Evolutionary conservation across 2,113 vertebrate genomes (phyloP), one percentile per base, ranked within the genome.

Genomic region (Tachysurus vachellii): DNA sequence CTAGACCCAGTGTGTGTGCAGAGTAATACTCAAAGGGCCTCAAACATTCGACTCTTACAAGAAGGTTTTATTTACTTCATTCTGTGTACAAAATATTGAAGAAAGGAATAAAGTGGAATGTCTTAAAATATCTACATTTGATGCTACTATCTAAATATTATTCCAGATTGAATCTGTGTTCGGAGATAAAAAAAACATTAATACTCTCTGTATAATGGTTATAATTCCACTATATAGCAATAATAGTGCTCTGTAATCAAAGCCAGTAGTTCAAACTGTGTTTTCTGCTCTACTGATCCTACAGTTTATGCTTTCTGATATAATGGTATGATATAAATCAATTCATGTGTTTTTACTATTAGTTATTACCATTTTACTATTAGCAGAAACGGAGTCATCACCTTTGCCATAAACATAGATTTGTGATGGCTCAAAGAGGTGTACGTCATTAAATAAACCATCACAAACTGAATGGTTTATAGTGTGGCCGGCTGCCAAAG

Each of bases 401-500:
- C 53, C 76, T 82, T 84, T 36, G 44, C 61, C 54, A 76, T 86
- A 79, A 86, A 73, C 66, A 71, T 77, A 85, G 71, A 59, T 61
- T 79, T 81, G 79, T 80, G 86, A 79, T 76, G 82, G 57, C 70
- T 71, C 82, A 79, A 85, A 81, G 88, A 89, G 50, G 82, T 85
- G 62, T 86, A 86, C 56, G 83, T 82, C 83, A 85, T 87, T 88
- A 89, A 85, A 71, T 44, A 82, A 56, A 85, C 66, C 42, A 86
- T 83, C 66, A 84, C 79, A 71, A 87, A 80, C 87, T 36, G 87
- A 88, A 80, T 44, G 57, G 70, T 89, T 89, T 77, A 85, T 44
- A 62, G 57, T 70, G 62, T 84, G 81, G 87, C 84, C 68, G 82
- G 13, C 81, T 77, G 82, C 85, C 86, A 85, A 64, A 31, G 81